Evolutionary conservation across 2,113 vertebrate species (phyloP), one percentile per base, ranked within the genome.

Genomic region (Prunella fulvescens): DNA sequence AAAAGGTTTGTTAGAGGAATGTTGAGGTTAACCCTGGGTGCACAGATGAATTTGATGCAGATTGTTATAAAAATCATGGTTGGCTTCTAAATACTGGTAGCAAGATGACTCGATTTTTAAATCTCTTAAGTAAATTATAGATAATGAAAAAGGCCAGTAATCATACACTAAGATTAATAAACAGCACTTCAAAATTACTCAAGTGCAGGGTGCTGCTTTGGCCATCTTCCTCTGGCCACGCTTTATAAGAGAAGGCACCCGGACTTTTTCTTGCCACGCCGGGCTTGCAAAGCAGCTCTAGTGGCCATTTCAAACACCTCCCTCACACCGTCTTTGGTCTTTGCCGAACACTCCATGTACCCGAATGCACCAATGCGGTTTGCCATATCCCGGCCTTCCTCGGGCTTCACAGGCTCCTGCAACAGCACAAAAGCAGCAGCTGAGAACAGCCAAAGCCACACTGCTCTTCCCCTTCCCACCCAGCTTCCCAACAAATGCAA

Each of bases 271-370:
- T 98, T 98, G 78, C 98, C 98, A 95, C 98, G 98, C 84, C 98
- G 97, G 96, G 98, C 98, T 97, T 98, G 98, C 97, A 98, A 97
- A 97, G 98, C 98, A 90, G 98, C 98, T 98, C 98, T 98, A 81
- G 98, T 98, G 96, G 98, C 98, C 98, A 98, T 98, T 97, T 98
- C 98, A 96, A 98, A 98, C 96, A 98, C 98, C 97, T 98, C 98
- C 96, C 98, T 97, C 95, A 98, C 98, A 95, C 98, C 98, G 93
- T 98, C 98, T 98, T 98, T 98, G 97, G 98, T 98, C 97, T 98
- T 98, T 97, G 98, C 98, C 82, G 98, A 98, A 94, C 98, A 98
- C 95, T 98, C 98, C 98, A 98, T 98, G 81, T 98, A 98, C 70
- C 98, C 98, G 79, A 98, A 98, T 89, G 98, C 98, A 57, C 98